Conservation (phyloP, 2,888 invertebrate genomes). For the Antitype chi region DNA sequence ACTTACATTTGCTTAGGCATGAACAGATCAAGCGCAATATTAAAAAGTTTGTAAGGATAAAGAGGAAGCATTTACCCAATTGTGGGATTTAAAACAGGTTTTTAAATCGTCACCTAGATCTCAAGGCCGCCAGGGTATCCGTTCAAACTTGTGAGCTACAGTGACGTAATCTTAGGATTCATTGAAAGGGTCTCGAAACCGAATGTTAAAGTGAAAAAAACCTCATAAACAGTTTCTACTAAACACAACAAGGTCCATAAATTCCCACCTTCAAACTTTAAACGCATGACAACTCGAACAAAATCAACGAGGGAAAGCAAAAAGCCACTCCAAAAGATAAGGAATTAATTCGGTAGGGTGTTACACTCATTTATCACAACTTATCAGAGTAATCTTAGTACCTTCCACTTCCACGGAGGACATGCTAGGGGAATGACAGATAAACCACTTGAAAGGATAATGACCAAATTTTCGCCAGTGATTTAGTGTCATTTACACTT, state of each 20-base stretch:
- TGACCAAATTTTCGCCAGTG: conserved; percentile 56
- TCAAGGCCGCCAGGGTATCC: not conserved
- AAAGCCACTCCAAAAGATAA: conserved; percentile 51
- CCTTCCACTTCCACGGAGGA: conserved; percentile 26
- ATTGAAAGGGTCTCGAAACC: not conserved
- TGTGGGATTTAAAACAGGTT: not conserved
- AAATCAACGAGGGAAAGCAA: conserved; percentile 40
- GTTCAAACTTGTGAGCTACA: not conserved
- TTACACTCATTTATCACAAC: conserved; percentile 62
- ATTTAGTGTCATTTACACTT: conserved; percentile 56
- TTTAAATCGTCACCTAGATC: too few species aligned
- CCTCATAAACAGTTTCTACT: not conserved
- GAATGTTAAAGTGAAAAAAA: not conserved
- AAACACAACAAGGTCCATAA: conserved; percentile 8
- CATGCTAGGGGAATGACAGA: conserved; percentile 57
- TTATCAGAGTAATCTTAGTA: conserved; percentile 58
- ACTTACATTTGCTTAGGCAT: not conserved
- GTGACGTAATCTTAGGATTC: not conserved
- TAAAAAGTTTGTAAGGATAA: not conserved
- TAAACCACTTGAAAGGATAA: conserved; percentile 63
- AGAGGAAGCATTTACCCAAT: not conserved
- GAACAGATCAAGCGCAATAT: not conserved
- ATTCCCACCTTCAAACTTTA: conserved; percentile 9
- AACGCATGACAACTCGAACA: conserved; percentile 33
- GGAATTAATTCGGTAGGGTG: conserved; percentile 54